A percentile compares a stretch with the other conserved stretches of the same genome.
These are phyloP conservation scores for Idaea aversata DNA, from an alignment of 2,888 invertebrate genomes.

Conservation along the genomic window DNA sequence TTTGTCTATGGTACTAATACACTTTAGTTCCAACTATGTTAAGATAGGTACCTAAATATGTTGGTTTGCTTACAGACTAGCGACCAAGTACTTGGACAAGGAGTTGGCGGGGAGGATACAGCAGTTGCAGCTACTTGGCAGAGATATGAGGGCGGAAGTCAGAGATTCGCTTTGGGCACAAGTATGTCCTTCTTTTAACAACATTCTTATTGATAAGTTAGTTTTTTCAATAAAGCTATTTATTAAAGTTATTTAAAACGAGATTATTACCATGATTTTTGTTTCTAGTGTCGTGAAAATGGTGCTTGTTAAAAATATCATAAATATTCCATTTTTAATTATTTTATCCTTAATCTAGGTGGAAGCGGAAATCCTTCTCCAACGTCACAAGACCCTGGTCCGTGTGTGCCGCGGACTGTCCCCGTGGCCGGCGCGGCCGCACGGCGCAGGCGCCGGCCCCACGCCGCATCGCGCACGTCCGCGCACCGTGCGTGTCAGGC, in stretches of 20 bases:
- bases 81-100: conserved; percentile 93
- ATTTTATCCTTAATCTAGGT: conserved; percentile 73
- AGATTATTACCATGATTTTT: background rate
- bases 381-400: conserved; percentile 90
- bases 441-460: conserved; percentile 32
- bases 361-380: conserved; percentile 92
- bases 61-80: conserved; percentile 75
- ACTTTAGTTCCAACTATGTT: no score
- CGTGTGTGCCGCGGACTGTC: conserved; percentile 81
- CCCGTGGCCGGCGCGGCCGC: conserved; percentile 53
- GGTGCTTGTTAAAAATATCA: no score
- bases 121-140: conserved; percentile 89
- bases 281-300: no score
- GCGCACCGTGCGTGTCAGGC: conserved; percentile 83
- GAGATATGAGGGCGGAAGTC: conserved; percentile 89
- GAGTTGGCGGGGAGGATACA: conserved; percentile 91
- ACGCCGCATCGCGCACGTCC: conserved; percentile 64
- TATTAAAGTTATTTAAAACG: conserved; percentile 3
- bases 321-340: no score
- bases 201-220: background rate
- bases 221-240: no score
- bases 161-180: conserved; percentile 88
- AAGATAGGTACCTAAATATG: no score
- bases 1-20: no score
- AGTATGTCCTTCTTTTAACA: conserved; percentile 51